Evolutionary conservation across 2,888 invertebrate species (phyloP), one percentile per base, ranked within the genome.

Genomic region (Coenonympha arcania): DNA sequence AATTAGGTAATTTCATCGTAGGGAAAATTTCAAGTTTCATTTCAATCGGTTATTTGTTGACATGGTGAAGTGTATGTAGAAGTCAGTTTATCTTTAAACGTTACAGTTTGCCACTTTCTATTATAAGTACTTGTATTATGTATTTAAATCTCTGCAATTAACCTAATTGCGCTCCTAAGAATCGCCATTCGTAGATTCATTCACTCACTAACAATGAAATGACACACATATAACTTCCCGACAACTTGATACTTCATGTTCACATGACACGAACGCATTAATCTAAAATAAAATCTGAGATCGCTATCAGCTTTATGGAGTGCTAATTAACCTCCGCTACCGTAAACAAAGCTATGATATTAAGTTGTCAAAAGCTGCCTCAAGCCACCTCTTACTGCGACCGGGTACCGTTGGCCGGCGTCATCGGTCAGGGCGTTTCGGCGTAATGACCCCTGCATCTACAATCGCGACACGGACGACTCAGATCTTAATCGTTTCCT

Each of bases 341-440:
- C 41, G 63, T 61, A 62, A 63, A 65, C 71, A 69, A 66, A 69
- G 66, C 42, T 47, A 48, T 37, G 34, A 51, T 48, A 68, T 65
- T 64, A 63, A 63, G 65, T 64, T 46, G 48, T 46, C 45, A 42
- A 49, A 53, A 52, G 46, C 36, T n/a, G 50, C 42, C 50, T 42
- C 30, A 48, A 52, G 50, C 52, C 52, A 58, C 60, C 59, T 61
- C 64, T 64, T 62, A 42, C 47, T 57, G 58, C 59, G 57, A 42
- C 47, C 56, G 58, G 60, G 57, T 76, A 75, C 76, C 76, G 77
- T 77, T 77, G 74, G 48, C 57, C 61, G 61, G 61, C 56, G 55
- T 47, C 55, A 52, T 53, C 55, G 50, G 55, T 48, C 50, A 54
- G 52, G 45, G 43, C 54, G 56, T 58, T 67, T 66, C 65, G 68